Evolutionary conservation across 2,888 invertebrate species (phyloP).

Genomic region (Laspeyria flexula): DNA sequence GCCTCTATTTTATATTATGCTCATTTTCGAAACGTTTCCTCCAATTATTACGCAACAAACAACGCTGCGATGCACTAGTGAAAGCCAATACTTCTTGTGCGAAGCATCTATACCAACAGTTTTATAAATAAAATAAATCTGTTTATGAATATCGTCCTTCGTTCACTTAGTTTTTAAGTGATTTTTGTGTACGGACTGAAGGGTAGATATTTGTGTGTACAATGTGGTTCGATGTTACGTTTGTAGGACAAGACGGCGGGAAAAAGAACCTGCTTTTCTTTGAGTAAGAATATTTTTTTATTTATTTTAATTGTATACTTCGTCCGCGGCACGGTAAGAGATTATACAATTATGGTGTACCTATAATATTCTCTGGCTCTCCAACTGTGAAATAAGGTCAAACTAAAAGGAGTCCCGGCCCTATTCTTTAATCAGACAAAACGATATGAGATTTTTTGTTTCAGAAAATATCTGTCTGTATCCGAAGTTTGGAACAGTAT

Average conservation of each 20-base stretch:
- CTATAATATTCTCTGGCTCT: too few relatives aligned
- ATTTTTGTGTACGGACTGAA: constrained; percentile 43
- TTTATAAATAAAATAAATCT: constrained; percentile 30
- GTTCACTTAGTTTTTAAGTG: constrained; percentile 49
- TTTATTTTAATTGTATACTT: too few relatives aligned
- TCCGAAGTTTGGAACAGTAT: too few relatives aligned
- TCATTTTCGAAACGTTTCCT: constrained; percentile 72
- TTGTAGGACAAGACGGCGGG: constrained; percentile 61
- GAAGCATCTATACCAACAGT: constrained; percentile 26
- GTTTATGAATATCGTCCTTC: constrained; percentile 36
- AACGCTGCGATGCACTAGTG: constrained; percentile 47
- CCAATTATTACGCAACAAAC: constrained; percentile 56
- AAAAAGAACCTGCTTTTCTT: constrained; percentile 64
- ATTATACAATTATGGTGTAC: too few relatives aligned
- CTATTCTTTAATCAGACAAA: too few relatives aligned
- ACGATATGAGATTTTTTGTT: too few relatives aligned
- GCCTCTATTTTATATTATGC: constrained; percentile 49
- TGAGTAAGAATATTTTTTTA: constrained; percentile 59
- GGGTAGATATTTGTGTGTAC: constrained; percentile 25
- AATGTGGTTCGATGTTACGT: constrained; percentile 72
- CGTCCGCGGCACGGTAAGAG: too few relatives aligned
- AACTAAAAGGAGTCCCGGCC: too few relatives aligned
- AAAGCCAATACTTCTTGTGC: constrained; percentile 53
- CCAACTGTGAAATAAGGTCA: too few relatives aligned
- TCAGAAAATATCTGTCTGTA: too few relatives aligned